Base-by-base conservation (phyloP, 1,140 invertebrate genomes). In the Panulirus ornatus region DNA sequence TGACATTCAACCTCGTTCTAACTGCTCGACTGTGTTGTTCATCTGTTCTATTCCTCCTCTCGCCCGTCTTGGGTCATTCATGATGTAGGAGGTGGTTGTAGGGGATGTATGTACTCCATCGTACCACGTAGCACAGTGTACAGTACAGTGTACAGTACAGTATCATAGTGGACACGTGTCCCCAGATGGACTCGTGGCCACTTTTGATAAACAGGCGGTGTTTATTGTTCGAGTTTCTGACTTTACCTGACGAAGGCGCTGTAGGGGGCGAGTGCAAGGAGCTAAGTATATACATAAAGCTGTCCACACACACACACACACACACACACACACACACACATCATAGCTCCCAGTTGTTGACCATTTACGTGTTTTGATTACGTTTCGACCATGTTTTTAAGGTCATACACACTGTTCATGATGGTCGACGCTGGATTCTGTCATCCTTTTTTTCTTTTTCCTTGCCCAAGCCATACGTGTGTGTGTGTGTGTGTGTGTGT, bases 221-320 rank as follows among this genome's bases (percentile, higher is more conserved):
- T 38, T 38, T 38, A 38, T 38, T 73, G 34, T 73, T 51, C 36
- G 19, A 47, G 40, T 81, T 30, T 81, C 40, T 81, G 16, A 47
- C 76, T 79, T 40, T 79, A 34, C 44, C 76, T 79, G 36, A 42
- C 76, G 36, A 73, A 73, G 42, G 36, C 42, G 36, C 27, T 8
- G 70, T 38, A 38, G 70, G 36, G 70, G n/a, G 63, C 63, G 5
- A 30, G n/a, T 70, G 34, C 5, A 22, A 22, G 19, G 58, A 22
- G 58, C 58, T 63, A 16, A 63, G 58, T 63, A 22, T 22, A 63
- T 27, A 63, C 58, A 63, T 27, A 6, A 16, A 63, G 58, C 19
- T n/a, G n/a, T n/a, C n/a, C n/a, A n/a, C n/a, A n/a, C n/a, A n/a
- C n/a, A n/a, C n/a, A n/a, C n/a, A n/a, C n/a, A n/a, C n/a, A n/a